Evolutionary conservation across 2,797 vertebrate genomes (phyloP).

Genomic region (Onychomys leucogaster): DNA sequence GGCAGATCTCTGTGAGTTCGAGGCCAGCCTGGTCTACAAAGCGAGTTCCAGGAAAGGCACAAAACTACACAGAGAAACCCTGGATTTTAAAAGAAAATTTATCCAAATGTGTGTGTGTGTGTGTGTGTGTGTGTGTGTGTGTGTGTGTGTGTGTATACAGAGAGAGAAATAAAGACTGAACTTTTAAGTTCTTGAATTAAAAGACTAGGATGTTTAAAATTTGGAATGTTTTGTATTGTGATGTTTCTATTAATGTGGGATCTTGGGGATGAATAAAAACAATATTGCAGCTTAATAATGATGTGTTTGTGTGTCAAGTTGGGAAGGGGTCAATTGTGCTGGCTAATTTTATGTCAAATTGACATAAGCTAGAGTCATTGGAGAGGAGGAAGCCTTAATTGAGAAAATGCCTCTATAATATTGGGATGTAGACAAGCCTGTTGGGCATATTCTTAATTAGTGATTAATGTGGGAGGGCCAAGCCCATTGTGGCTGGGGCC

Average conservation of each 20-base stretch:
- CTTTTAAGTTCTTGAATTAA: neutral
- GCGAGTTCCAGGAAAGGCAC: no score
- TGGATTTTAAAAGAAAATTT: no score
- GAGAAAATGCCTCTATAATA: neutral
- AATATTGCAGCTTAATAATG: neutral
- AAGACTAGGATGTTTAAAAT: neutral
- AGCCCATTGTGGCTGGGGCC: neutral
- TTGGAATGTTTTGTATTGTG: neutral
- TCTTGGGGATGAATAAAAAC: neutral
- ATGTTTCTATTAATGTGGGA: neutral
- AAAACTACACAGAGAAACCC: no score
- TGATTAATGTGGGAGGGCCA: neutral
- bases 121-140: no score
- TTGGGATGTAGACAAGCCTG: neutral
- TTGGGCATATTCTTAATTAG: neutral
- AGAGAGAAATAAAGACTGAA: neutral
- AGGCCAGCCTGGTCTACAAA: no score
- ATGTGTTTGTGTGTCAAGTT: neutral
- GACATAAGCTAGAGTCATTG: neutral
- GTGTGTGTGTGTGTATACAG: no score
- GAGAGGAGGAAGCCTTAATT: neutral
- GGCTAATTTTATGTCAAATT: neutral
- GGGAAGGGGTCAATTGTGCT: neutral
- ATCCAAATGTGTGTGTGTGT: no score
- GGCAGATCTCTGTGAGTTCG: no score